A percentile compares a stretch with the other conserved stretches of the same genome.
Conservation (phyloP, 2,113 vertebrate genomes). For the Himantopus leucocephalus region DNA sequence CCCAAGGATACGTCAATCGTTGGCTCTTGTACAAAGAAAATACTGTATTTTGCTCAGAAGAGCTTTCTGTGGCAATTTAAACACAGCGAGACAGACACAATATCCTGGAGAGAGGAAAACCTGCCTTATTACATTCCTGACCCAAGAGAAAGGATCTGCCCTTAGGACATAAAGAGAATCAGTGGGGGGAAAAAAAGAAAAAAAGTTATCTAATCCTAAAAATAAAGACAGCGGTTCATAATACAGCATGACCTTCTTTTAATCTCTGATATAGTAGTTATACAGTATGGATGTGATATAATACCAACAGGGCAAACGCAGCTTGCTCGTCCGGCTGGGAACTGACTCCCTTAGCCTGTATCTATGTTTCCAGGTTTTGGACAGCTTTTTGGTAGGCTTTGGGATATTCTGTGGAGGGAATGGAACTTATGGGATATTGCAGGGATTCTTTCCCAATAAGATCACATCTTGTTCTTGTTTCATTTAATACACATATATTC, state of each 20-base stretch:
- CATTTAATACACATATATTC: slow-evolving; percentile 20
- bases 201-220: slow-evolving; percentile 74
- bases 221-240: slow-evolving; percentile 69
- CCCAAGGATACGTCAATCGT: slow-evolving; percentile 78
- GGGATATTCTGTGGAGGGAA: slow-evolving; percentile 6
- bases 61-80: slow-evolving; percentile 83
- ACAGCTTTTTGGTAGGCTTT: slow-evolving; percentile 22
- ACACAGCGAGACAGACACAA: slow-evolving; percentile 86
- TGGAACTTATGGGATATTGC: slow-evolving; percentile 41
- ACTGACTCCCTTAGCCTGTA: neutral
- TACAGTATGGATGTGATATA: slow-evolving; percentile 35
- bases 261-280: slow-evolving; percentile 63
- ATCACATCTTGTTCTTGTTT: slow-evolving; percentile 74
- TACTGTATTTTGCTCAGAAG: slow-evolving; percentile 81
- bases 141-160: slow-evolving; percentile 76
- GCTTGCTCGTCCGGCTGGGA: neutral
- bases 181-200: neutral
- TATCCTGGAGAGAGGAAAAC: slow-evolving; percentile 86
- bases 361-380: slow-evolving; percentile 31
- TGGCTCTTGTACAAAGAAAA: slow-evolving; percentile 85
- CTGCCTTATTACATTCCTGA: slow-evolving; percentile 88
- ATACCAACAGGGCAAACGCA: slow-evolving; percentile 26
- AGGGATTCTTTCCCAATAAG: slow-evolving; percentile 64
- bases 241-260: slow-evolving; percentile 69
- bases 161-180: slow-evolving; percentile 72